These are phyloP conservation scores for Semaprochilodus insignis DNA, from an alignment of 2,797 vertebrate species.

Conservation along the genomic window DNA sequence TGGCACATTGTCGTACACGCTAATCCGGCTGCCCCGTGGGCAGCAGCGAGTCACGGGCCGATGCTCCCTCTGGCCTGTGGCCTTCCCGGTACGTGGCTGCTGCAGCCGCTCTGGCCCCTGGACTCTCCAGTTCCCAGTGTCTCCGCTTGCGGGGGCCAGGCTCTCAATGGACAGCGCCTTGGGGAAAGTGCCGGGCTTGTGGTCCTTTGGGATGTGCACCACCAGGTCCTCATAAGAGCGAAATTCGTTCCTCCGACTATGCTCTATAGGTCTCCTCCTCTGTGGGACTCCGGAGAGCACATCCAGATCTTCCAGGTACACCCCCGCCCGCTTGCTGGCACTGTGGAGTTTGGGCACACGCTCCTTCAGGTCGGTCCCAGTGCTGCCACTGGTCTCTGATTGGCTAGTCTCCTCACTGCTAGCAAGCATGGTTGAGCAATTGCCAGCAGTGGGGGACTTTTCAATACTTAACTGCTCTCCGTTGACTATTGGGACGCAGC, in stretches of 20 bases:
- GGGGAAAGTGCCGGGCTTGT: conserved; percentile 97
- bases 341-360: conserved; percentile 71
- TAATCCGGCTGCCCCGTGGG: conserved; percentile 90
- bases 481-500: conserved; percentile 83
- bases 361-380: conserved; percentile 81
- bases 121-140: conserved; percentile 36
- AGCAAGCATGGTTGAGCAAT: conserved; percentile 62
- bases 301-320: conserved; percentile 91
- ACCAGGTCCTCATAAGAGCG: conserved; percentile 94
- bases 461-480: conserved; percentile 70
- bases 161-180: conserved; percentile 98
- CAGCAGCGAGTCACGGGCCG: conserved; percentile 81
- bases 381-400: conserved; percentile 76
- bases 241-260: conserved; percentile 86
- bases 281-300: conserved; percentile 73
- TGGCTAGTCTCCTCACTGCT: conserved; percentile 85
- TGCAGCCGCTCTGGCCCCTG: conserved; percentile 67
- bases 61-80: conserved; percentile 72
- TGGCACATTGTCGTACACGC: conserved; percentile 97
- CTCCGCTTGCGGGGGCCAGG: conserved; percentile 82
- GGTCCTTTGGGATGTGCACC: conserved; percentile 95
- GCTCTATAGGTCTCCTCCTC: conserved; percentile 67
- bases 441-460: conserved; percentile 35
- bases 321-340: conserved; percentile 86
- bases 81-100: conserved; percentile 38